Conservation (phyloP, 2,113 vertebrate species). For the Clarias batrachus region DNA sequence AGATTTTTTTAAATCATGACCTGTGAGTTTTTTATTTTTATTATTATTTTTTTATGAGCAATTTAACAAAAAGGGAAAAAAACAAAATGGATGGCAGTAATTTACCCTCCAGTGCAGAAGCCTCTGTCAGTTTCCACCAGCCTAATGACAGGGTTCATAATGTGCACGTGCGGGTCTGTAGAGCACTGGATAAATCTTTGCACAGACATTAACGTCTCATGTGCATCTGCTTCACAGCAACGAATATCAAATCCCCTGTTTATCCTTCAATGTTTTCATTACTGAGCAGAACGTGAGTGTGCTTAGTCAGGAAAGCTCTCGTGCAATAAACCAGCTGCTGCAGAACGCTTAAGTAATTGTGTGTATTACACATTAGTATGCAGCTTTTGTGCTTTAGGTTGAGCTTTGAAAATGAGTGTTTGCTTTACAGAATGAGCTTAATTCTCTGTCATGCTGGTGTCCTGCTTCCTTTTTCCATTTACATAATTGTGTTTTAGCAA, state of each 20-base stretch:
- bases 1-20: not conserved
- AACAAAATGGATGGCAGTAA: not conserved
- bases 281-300: not conserved
- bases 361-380: not conserved
- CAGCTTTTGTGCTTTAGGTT: slow-evolving; percentile 28
- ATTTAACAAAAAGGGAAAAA: not conserved
- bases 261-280: not conserved
- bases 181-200: slow-evolving; percentile 6
- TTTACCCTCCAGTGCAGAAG: not conserved
- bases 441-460: not conserved
- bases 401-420: slow-evolving; percentile 2
- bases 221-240: not conserved
- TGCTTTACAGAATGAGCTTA: slow-evolving; percentile 20
- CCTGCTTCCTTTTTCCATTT: not conserved
- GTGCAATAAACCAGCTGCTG: slow-evolving; percentile 20
- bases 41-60: not conserved
- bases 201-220: not conserved
- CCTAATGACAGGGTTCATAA: not conserved
- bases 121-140: not conserved
- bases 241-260: not conserved
- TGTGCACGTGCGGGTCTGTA: not conserved
- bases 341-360: slow-evolving; percentile 4
- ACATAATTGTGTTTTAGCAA: not conserved
- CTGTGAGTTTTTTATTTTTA: not conserved
- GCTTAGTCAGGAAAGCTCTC: not conserved